Base-by-base conservation (phyloP, 2,113 vertebrate species). In the Atrichornis clamosus region DNA sequence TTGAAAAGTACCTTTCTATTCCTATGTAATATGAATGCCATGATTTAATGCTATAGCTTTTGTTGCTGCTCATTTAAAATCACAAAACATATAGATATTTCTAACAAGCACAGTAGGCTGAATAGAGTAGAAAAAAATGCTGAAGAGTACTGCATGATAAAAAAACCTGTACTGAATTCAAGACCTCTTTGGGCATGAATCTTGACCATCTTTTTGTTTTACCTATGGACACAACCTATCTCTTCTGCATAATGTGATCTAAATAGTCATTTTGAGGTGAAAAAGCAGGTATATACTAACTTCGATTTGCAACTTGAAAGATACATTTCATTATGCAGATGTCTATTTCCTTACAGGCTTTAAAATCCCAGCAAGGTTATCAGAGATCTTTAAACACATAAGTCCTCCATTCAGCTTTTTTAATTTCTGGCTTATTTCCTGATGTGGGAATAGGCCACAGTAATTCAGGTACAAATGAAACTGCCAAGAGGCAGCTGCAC, bases 381-480 rank as follows among this genome's bases (percentile, higher is more conserved):
- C 62, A 52, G 55, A 74, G 39, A 63, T 64, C 28, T 83, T 93
- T 62, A 93, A 81, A 87, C 20, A 46, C 15, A 0, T 24, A 92
- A 86, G 41, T 59, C 84, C 41, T 78, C 77, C 49, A 87, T 60
- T 63, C 82, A 82, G 55, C 6, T 59, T 80, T 69, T 65, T 18
- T 12, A 77, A 88, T 88, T 86, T 80, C 85, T 96, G 79, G 22
- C 27, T 86, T 81, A 56, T 84, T 88, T 91, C 52, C 76, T 75
- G 39, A 90, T 32, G 89, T 27, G 20, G 63, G 64, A 91, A 70
- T 52, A 84, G 15, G 41, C 46, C 72, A 24, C 15, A 91, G 53
- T 76, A 95, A 89, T 83, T 94, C 87, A 94, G 75, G 50, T 88
- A 87, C 20, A 83, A 89, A 92, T 73, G 62, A 94, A 97, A 84